Evolutionary conservation across 1,140 invertebrate genomes (phyloP), one percentile per base, ranked within the genome.

Genomic region (Hyposmocoma kahamanoa): DNA sequence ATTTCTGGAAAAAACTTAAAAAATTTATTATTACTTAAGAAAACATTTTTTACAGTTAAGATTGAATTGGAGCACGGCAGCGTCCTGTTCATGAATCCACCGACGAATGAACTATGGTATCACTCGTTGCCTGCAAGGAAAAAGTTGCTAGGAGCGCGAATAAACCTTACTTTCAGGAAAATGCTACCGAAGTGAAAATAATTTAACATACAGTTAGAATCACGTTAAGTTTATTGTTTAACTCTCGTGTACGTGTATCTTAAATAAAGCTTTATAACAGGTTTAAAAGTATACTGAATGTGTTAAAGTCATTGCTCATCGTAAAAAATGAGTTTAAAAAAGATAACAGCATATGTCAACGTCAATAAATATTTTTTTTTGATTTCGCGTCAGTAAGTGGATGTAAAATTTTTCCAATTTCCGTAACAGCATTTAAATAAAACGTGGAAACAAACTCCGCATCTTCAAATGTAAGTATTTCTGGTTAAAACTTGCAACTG

Each of bases 161-260:
- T 93, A 24, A 94, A 93, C 81, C 87, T 94, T 67, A 93, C 92
- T 13, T 93, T 93, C 62, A 79, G 91, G 54, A 90, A 89, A 64
- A 80, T 84, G 59, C 49, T 56, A 44, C 9, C 24, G 11, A 6
- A 6, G 11, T 26, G 5, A 26, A 26, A 26, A 26, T 26, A 26
- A 26, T 26, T 26, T 26, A 6, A 26, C 5, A 11, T 6, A 11
- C 11, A 26, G 11, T 6, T 26, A 26, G 11, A n/a, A n/a, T n/a
- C n/a, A n/a, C n/a, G n/a, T n/a, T n/a, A n/a, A n/a, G n/a, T 26
- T 6, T 6, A 26, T 26, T 26, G 24, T 26, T 11, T 26, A 26
- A 26, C 5, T 26, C 24, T 26, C 11, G 5, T 26, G 11, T 11
- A 26, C n/a, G 11, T 11, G 24, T 26, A 11, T 26, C 24, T 26